Evolutionary conservation across 2,113 vertebrate genomes (phyloP), one percentile per base, ranked within the genome.

Genomic region (Astur gentilis): DNA sequence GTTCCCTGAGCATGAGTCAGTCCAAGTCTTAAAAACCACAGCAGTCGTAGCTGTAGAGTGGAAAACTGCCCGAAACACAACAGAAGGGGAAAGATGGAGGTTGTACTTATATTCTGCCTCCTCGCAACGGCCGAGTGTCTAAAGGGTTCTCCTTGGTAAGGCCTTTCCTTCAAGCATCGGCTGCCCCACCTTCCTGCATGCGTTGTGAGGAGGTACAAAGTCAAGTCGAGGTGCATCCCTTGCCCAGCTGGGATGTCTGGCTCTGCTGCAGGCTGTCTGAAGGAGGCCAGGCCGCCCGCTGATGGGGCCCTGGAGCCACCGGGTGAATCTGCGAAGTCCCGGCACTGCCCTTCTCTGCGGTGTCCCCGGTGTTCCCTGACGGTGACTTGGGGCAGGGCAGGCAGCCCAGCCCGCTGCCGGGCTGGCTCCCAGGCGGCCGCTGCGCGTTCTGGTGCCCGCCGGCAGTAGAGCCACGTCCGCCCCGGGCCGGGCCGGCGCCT

Each of bases 51-150:
- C 1, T 10, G 34, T 7, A 22, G 40, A 13, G 32, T 1, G 32
- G 36, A 36, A 61, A 31, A 10, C 50, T 9, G 26, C 16, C 10
- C 29, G 9, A 2, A 38, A 27, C 14, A 2, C 61, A 1, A 2
- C 27, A 8, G 54, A 7, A 27, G 27, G 29, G 50, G 44, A 13
- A 20, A 5, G 19, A 7, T 1, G 3, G 50, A 15, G 29, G n/a
- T 9, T 5, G 25, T 12, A 4, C 22, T 7, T 31, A 8, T 25
- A 1, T 31, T 32, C 40, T 21, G 34, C 40, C 42, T 16, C 26
- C 38, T 14, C 17, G 0, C 3, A 11, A 8, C 0, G 34, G 34
- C 40, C 1, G 8, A 12, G 16, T 7, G 3, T 14, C 60, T 12
- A 2, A 11, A 25, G 31, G 14, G 11, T 14, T 17, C 36, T 29